Base-by-base conservation (phyloP, 2,113 vertebrate genomes). In the Trogon surrucura region DNA sequence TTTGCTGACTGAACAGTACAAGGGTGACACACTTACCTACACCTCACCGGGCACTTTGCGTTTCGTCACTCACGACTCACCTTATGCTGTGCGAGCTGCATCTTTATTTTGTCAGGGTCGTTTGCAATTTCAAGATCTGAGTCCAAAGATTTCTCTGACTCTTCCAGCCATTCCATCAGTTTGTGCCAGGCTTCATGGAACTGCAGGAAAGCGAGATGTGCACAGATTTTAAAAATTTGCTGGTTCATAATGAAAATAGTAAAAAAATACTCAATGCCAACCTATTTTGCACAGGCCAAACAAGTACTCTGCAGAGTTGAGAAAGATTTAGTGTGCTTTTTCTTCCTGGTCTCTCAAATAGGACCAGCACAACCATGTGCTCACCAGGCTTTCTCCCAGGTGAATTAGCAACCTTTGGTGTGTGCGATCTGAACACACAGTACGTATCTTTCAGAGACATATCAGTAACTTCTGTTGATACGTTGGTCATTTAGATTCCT, bases 51-150 rank as follows among this genome's bases (percentile, higher is more conserved):
- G 27, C 16, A 73, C 32, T 38, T 34, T 41, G 12, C 15, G 62
- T 77, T 89, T 88, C 9, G 84, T 61, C 77, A 62, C 5, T n/a
- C 32, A 16, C 44, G 11, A 96, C 98, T 97, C 93, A 99, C 99
- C 99, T 99, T 99, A 97, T 99, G 99, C 95, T 99, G 99, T 16
- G 96, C 66, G 17, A 99, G 98, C 89, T 99, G 99, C 45, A 93
- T 98, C 98, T 99, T 99, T 97, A 99, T 99, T 98, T 99, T 99
- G 96, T 99, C 99, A 36, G 99, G 99, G 88, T 99, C 99, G 60
- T 99, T 99, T 91, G 99, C 99, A 51, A 99, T 99, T 98, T 99
- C 99, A 97, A 99, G 98, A 82, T 99, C 99, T 1, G 99, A 98
- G 96, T 99, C 99, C 98, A 99, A 96, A 80, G 98, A 96, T 70